Evolutionary conservation across 2,113 vertebrate genomes (phyloP), one percentile per base, ranked within the genome.

Genomic region (Perca flavescens): DNA sequence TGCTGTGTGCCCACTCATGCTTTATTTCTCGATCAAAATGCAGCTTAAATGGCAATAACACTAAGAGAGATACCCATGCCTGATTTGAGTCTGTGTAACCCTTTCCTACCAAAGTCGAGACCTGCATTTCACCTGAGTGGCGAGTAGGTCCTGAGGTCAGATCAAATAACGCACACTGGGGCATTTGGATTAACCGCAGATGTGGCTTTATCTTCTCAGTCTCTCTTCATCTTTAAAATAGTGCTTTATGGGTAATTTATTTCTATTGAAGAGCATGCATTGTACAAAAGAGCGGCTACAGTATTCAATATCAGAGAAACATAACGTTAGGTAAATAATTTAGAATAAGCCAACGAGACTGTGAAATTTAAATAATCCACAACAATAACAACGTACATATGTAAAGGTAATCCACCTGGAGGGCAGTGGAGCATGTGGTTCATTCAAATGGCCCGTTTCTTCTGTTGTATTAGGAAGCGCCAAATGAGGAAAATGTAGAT

Each of bases 141-240:
- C 12, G 28, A 52, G 14, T 17, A n/a, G 13, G 2, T 34, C 6
- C 22, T 19, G 40, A 74, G 71, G 10, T 58, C 80, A 54, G 49
- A 67, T 73, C 67, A 34, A 68, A 64, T 60, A 43, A 73, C 7
- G 11, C 36, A 28, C 17, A 63, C 34, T 1, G 0, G 64, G 56
- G 72, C 61, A 40, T 36, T 60, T 52, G 9, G 61, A 70, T 13
- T 67, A 63, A 50, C 54, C 12, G 21, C 49, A 66, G 16, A 77
- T 58, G 43, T 40, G 53, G 36, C 54, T 46, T 73, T 61, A 66
- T 70, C 3, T 4, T 52, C 34, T 74, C 22, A 0, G 22, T 34
- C n/a, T 28, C 4, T 22, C 43, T 47, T 19, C 10, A 61, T 70
- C 16, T 52, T 40, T 10, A 16, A 69, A 46, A 49, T 47, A 17